A percentile compares a stretch with the other conserved stretches of the same genome.
Evolutionary conservation across 64 coral and sea anemone genomes (phyloP).

Genomic region (Pachyseris speciosa): DNA sequence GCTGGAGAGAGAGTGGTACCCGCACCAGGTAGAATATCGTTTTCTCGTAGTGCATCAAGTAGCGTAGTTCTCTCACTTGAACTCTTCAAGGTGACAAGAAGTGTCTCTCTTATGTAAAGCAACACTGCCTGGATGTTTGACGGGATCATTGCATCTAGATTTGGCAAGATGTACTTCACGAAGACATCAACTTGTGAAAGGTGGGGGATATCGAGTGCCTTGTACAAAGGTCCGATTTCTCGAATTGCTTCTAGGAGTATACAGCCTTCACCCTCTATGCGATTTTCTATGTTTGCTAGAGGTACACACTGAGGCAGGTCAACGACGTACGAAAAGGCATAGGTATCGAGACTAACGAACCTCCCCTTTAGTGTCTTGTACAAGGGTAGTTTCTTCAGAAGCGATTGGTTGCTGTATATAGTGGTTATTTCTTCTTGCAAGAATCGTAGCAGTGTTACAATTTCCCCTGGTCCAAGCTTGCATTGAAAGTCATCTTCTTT

Average conservation of each 20-base stretch:
- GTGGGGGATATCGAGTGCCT: slow-evolving; percentile 68
- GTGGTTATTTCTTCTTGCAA: slow-evolving; percentile 91
- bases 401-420: slow-evolving; percentile 79
- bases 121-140: slow-evolving; percentile 61
- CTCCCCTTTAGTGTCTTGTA: slow-evolving; percentile 82
- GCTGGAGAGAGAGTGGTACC: slow-evolving; percentile 49
- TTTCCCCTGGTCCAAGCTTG: slow-evolving; percentile 62
- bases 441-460: slow-evolving; percentile 74
- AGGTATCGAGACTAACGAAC: slow-evolving; percentile 56
- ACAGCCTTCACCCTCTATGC: slow-evolving; percentile 83
- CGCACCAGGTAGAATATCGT: slow-evolving; percentile 68
- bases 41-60: slow-evolving; percentile 58
- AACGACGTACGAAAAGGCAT: slow-evolving; percentile 63
- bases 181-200: slow-evolving; percentile 92
- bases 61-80: slow-evolving; percentile 64
- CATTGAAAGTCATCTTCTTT: slow-evolving; percentile 61
- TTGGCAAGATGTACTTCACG: slow-evolving; percentile 86
- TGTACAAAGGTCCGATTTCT: slow-evolving; percentile 84
- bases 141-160: slow-evolving; percentile 69
- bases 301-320: slow-evolving; percentile 63
- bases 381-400: slow-evolving; percentile 74
- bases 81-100: slow-evolving; percentile 72
- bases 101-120: slow-evolving; percentile 69
- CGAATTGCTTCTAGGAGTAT: slow-evolving; percentile 67
- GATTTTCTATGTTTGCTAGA: slow-evolving; percentile 63